Conservation (phyloP, 2,113 vertebrate genomes). For the Orthonyx spaldingii region DNA sequence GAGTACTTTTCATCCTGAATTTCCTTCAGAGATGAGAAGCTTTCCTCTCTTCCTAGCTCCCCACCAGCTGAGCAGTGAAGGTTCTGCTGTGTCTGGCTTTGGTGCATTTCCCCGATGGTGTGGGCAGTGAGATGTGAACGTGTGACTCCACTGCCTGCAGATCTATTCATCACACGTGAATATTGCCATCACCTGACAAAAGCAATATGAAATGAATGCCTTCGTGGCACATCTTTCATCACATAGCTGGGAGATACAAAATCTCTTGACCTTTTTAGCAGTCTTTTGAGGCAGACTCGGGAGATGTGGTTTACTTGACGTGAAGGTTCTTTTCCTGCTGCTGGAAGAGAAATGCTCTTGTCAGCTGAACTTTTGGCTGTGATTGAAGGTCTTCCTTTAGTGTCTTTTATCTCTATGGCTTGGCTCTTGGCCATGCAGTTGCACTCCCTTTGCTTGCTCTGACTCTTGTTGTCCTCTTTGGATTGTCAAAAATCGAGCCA, state of each 20-base stretch:
- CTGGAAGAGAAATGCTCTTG: conserved; percentile 17
- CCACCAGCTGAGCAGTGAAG: not conserved
- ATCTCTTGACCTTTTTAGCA: conserved; percentile 42
- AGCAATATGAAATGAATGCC: not conserved
- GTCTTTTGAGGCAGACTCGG: not conserved
- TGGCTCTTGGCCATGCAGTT: conserved; percentile 2
- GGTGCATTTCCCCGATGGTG: not conserved
- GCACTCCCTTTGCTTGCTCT: not conserved
- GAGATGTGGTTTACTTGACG: conserved; percentile 24
- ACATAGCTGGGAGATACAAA: not conserved
- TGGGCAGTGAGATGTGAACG: fast-evolving
- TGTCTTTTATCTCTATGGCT: not conserved
- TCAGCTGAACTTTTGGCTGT: conserved; percentile 27
- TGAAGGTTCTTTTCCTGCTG: conserved; percentile 19
- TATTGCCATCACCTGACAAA: conserved; percentile 5
- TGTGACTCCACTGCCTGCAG: not conserved
- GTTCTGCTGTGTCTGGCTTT: not conserved
- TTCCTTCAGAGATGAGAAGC: not conserved
- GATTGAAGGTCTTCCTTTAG: conserved; percentile 17
- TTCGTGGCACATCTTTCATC: conserved; percentile 2
- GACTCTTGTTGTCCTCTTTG: not conserved
- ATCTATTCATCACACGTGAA: not conserved
- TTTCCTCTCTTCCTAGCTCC: not conserved
- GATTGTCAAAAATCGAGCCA: not conserved
- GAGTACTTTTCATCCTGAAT: not conserved